These are phyloP conservation scores for Atherinosoma microstoma DNA, from an alignment of 2,797 vertebrate genomes.

Conservation along the genomic window DNA sequence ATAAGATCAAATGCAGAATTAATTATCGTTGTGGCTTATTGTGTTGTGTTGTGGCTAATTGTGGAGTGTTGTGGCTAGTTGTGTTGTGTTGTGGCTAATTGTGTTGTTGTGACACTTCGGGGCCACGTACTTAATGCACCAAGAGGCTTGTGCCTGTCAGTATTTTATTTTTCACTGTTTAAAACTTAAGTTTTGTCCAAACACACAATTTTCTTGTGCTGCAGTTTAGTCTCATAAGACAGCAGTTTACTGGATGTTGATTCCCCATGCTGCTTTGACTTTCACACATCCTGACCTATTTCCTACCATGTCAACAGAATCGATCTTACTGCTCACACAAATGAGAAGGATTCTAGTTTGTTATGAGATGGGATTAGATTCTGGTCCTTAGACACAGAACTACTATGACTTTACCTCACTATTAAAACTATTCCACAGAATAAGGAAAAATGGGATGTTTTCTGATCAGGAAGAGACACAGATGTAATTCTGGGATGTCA, in stretches of 20 bases:
- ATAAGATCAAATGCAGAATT: too few species aligned
- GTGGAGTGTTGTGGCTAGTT: too few species aligned
- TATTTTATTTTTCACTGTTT: conserved; percentile 63
- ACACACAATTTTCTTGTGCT: conserved; percentile 35
- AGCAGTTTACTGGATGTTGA: conserved; percentile 44
- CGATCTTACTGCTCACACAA: conserved; percentile 63
- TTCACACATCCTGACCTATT: conserved; percentile 69
- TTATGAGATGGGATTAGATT: conserved; percentile 65
- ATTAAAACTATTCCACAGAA: conserved; percentile 33
- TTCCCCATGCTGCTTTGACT: conserved; percentile 52
- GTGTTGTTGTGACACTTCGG: too few species aligned
- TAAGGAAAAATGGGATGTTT: conserved; percentile 22
- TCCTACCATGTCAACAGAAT: conserved; percentile 74
- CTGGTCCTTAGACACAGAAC: conserved; percentile 52
- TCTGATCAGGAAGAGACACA: conserved; percentile 32
- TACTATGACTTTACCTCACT: conserved; percentile 42
- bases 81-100: too few species aligned
- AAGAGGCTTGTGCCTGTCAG: conserved; percentile 50
- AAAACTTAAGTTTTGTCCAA: conserved; percentile 53
- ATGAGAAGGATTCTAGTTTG: conserved; percentile 61
- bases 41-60: too few species aligned
- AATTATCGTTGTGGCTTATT: too few species aligned
- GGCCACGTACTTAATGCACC: conserved; percentile 10
- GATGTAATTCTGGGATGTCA: conserved; percentile 26
- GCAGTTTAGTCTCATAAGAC: conserved; percentile 46